Evolutionary conservation across 2,888 invertebrate species (phyloP).

Genomic region (Incurvaria masculella): DNA sequence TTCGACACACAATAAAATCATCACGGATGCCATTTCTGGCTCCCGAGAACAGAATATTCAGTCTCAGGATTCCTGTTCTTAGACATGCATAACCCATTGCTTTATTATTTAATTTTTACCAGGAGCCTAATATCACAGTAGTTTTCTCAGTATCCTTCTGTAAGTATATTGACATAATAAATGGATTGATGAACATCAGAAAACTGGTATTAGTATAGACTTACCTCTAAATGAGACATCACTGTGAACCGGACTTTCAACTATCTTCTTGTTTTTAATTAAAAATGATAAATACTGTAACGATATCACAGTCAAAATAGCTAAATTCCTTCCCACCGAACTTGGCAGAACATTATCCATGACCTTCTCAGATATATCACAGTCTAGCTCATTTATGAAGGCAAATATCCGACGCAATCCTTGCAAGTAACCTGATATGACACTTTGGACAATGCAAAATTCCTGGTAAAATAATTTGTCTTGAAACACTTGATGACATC

Average conservation of each 20-base stretch:
- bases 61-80: no score
- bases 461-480: constrained; percentile 49
- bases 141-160: no score
- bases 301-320: constrained; percentile 42
- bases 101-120: no score
- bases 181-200: no score
- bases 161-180: no score
- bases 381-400: constrained; percentile 37
- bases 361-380: constrained; percentile 43
- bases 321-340: constrained; percentile 33
- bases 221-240: constrained; percentile 37
- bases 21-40: no score
- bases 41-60: no score
- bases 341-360: constrained; percentile 36
- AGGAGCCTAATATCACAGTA: no score
- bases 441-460: constrained; percentile 36
- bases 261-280: constrained; percentile 48
- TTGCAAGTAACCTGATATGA: constrained; percentile 34
- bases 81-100: no score
- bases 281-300: constrained; percentile 48
- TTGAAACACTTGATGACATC: constrained; percentile 50
- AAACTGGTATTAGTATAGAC: no score
- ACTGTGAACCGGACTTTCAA: constrained; percentile 38
- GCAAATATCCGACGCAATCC: constrained; percentile 28
- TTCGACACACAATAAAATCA: no score